A percentile compares a stretch with the other conserved stretches of the same genome.
phyloP scores from a whole-genome alignment of 2,113 vertebrate genomes.

The Vidua macroura region DNA sequence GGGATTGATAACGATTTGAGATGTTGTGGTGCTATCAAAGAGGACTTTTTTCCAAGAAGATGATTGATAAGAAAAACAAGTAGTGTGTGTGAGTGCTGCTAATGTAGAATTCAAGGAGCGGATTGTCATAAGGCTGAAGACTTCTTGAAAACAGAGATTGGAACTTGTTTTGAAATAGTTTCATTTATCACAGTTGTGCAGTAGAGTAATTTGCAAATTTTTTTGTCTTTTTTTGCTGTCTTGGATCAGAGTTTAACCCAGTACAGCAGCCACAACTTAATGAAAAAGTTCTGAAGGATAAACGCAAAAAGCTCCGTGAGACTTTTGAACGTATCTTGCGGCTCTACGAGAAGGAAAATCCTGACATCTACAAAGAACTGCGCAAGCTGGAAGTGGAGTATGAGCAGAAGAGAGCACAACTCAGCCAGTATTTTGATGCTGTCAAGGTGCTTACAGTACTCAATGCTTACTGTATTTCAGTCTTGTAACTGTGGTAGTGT shows the following conservation, averaged over 20 bases:
- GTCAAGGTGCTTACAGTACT: too few relatives aligned
- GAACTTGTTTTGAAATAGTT: not conserved
- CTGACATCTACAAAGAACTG: conserved; percentile 93
- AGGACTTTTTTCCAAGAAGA: not conserved
- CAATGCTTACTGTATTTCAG: not conserved
- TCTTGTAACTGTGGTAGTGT: not conserved
- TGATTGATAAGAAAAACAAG: not conserved
- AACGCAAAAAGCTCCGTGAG: conserved; percentile 95
- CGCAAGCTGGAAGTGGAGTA: conserved; percentile 94
- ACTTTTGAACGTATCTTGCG: conserved; percentile 95
- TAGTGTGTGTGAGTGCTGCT: not conserved
- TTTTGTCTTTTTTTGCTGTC: not conserved
- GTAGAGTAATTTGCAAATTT: not conserved
- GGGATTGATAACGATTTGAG: not conserved
- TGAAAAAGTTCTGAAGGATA: conserved; percentile 96
- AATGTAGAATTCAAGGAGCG: not conserved
- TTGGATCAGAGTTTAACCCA: conserved; percentile 90
- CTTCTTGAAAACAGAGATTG: not conserved
- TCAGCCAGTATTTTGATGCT: conserved; percentile 96
- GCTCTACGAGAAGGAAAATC: conserved; percentile 95
- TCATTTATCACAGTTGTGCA: not conserved
- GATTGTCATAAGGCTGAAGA: not conserved
- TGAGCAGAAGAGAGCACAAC: conserved; percentile 93
- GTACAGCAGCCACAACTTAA: conserved; percentile 94
- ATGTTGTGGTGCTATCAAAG: not conserved